Conservation (phyloP, 2,797 vertebrate species). For the Onychomys torridus region DNA sequence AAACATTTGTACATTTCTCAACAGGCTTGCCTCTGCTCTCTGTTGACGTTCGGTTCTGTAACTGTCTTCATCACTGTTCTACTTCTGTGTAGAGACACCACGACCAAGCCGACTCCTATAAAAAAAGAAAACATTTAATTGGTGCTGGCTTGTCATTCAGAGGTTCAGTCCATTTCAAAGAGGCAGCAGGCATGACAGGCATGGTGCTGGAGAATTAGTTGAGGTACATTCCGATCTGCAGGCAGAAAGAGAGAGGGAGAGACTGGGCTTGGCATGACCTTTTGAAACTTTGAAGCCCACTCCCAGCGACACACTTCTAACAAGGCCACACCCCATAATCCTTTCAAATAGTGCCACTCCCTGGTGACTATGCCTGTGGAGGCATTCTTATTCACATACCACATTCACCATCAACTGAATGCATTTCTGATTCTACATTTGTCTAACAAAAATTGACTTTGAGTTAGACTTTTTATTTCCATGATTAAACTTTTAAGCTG, state of each 20-base stretch:
- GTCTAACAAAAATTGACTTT: constrained; percentile 56
- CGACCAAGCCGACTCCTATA: background rate
- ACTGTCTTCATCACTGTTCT: background rate
- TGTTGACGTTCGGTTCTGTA: constrained; percentile 15
- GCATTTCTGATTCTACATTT: constrained; percentile 43
- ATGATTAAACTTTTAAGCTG: constrained; percentile 35
- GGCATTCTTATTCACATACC: background rate
- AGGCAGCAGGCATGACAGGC: background rate
- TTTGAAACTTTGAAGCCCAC: background rate
- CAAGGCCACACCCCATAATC: background rate
- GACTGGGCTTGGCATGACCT: background rate
- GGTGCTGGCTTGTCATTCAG: background rate
- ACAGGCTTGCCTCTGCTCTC: background rate
- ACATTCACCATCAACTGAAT: constrained; percentile 5
- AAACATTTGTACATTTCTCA: constrained; percentile 25
- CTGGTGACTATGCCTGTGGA: background rate
- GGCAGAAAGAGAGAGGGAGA: background rate
- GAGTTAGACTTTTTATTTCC: background rate
- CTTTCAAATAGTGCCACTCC: background rate
- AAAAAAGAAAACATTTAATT: background rate
- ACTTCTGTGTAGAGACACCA: background rate
- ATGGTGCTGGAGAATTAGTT: background rate
- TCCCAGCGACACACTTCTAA: background rate
- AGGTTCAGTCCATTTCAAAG: background rate
- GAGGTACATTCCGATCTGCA: background rate